phyloP scores from a whole-genome alignment of 23 tunicate genomes.

The Styela plicata region DNA sequence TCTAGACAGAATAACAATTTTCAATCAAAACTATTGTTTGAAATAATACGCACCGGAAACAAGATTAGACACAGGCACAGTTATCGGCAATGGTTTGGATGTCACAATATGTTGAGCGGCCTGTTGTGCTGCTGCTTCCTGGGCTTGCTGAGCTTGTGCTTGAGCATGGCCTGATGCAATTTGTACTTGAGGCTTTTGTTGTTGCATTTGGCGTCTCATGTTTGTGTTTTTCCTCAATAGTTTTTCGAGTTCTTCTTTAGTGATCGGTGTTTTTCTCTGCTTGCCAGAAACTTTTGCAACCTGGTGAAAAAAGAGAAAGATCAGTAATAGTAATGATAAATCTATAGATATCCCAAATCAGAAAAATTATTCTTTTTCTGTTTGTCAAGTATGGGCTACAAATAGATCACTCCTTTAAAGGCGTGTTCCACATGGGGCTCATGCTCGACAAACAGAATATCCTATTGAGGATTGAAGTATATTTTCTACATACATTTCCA shows the following conservation, averaged over 20 bases:
- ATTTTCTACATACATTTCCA: too few species aligned
- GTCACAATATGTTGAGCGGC: slow-evolving; percentile 46
- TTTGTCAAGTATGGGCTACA: too few species aligned
- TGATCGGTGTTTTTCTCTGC: slow-evolving; percentile 5
- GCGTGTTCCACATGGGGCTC: too few species aligned
- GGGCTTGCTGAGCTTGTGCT: slow-evolving; percentile 67
- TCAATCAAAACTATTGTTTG: too few species aligned
- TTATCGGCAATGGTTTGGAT: slow-evolving; percentile 60
- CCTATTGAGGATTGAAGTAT: too few species aligned
- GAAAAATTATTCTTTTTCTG: too few species aligned
- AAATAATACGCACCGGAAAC: slow-evolving; percentile 43
- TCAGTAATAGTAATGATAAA: too few species aligned
- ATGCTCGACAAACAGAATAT: too few species aligned
- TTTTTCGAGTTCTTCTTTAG: slow-evolving; percentile 17
- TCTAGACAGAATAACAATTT: too few species aligned
- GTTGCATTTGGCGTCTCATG: slow-evolving; percentile 11
- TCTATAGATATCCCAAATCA: too few species aligned
- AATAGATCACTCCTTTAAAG: too few species aligned
- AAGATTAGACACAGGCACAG: slow-evolving; percentile 64
- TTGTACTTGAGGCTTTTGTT: slow-evolving; percentile 37
- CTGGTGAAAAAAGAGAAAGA: not conserved
- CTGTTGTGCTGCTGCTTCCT: slow-evolving; percentile 59
- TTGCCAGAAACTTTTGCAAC: slow-evolving; percentile 24
- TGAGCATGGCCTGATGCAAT: slow-evolving; percentile 72
- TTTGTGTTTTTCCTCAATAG: not conserved